Conservation (phyloP, 2,888 invertebrate genomes). For the Caradrina clavipalpis region DNA sequence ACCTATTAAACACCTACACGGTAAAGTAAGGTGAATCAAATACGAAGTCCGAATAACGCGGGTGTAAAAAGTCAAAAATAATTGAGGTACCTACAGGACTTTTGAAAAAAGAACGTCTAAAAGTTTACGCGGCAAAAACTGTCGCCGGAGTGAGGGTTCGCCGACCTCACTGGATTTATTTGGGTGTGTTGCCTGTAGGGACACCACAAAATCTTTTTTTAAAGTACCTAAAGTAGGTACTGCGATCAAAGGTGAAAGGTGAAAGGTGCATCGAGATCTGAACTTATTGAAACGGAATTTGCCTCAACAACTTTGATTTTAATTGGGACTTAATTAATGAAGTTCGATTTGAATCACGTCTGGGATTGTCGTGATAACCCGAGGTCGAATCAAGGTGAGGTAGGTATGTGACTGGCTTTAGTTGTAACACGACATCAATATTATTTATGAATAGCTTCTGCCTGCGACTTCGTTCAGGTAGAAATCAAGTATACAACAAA, state of each 20-base stretch:
- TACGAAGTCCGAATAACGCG: conserved; percentile 81
- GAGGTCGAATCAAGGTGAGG: not conserved
- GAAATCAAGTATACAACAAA: no score
- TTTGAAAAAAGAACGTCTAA: conserved; percentile 80
- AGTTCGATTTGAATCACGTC: conserved; percentile 32
- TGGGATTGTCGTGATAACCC: conserved; percentile 25
- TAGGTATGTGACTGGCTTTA: conserved; percentile 11
- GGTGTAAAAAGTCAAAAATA: conserved; percentile 87
- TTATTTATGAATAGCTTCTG: not conserved
- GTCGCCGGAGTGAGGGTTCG: conserved; percentile 81
- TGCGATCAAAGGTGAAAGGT: no score
- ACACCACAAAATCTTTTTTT: conserved; percentile 45
- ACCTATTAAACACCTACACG: conserved; percentile 67
- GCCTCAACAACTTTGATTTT: conserved; percentile 33
- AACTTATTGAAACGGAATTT: conserved; percentile 25
- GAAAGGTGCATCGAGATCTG: conserved; percentile 4
- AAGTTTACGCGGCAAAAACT: conserved; percentile 85
- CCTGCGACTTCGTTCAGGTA: no score
- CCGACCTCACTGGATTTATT: conserved; percentile 84
- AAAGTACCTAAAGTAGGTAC: conserved; percentile 18
- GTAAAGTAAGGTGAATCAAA: conserved; percentile 71
- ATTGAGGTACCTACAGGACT: conserved; percentile 81
- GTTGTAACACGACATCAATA: not conserved
- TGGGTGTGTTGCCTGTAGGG: conserved; percentile 71
- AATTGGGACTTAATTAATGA: conserved; percentile 44